phyloP scores from a whole-genome alignment of 2,113 vertebrate genomes.

The Plestiodon gilberti region DNA sequence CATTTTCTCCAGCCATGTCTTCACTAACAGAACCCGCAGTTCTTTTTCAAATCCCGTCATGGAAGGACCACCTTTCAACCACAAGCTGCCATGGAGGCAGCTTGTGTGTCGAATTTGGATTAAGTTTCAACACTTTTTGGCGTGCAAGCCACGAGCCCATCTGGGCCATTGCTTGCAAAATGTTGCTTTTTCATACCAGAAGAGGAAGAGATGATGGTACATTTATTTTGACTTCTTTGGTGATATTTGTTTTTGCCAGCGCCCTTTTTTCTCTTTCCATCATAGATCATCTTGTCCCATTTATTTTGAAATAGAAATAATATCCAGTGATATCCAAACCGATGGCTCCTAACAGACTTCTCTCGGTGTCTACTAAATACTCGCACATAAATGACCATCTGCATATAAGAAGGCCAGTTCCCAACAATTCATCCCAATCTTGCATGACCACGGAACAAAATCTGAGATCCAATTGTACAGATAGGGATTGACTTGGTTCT shows the following conservation, averaged over 20 bases:
- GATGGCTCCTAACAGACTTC: background rate
- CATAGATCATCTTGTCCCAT: slow-evolving; percentile 57
- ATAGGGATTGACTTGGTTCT: background rate
- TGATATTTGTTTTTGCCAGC: slow-evolving; percentile 72
- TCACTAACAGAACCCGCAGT: background rate
- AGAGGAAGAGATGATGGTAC: slow-evolving; percentile 71
- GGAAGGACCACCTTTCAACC: slow-evolving; percentile 59
- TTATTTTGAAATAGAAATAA: slow-evolving; percentile 60
- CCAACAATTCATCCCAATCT: background rate
- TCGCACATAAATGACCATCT: slow-evolving; percentile 17
- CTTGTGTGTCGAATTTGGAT: slow-evolving; percentile 70
- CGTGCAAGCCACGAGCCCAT: slow-evolving; percentile 69
- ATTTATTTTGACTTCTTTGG: slow-evolving; percentile 73
- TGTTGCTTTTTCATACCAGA: slow-evolving; percentile 75
- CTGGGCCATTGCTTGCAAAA: slow-evolving; percentile 75
- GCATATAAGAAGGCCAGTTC: background rate
- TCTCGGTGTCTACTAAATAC: slow-evolving; percentile 6
- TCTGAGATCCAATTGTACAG: too few species aligned
- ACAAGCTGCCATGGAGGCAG: slow-evolving; percentile 70
- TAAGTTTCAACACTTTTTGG: slow-evolving; percentile 75
- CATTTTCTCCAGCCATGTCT: background rate
- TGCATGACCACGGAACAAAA: background rate
- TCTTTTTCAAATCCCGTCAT: slow-evolving; percentile 53
- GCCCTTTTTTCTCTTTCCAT: slow-evolving; percentile 35
- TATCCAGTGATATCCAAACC: slow-evolving; percentile 29